Percentiles rank a stretch among this genome's conserved stretches.
These are phyloP conservation scores for Bombus polaris DNA, from an alignment of 1,140 invertebrate genomes.

Conservation along the genomic window DNA sequence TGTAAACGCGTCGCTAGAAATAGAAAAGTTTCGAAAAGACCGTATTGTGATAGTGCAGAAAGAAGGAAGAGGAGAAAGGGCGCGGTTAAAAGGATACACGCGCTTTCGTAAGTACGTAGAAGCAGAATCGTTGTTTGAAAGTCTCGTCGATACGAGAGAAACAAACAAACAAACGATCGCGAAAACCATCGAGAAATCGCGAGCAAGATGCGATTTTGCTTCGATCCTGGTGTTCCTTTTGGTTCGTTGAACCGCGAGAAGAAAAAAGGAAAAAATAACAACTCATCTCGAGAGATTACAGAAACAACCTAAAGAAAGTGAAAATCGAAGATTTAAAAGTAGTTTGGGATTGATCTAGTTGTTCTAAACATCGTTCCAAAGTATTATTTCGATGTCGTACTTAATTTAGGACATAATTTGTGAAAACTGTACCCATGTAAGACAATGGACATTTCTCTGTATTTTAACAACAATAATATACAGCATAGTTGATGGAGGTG, in stretches of 20 bases:
- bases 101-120: too few relatives aligned
- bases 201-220: constrained; percentile 52
- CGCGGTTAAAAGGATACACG: background rate
- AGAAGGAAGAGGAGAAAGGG: background rate
- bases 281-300: too few relatives aligned
- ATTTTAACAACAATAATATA: too few relatives aligned
- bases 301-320: too few relatives aligned
- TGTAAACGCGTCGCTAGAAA: constrained; percentile 6
- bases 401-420: background rate
- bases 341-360: too few relatives aligned
- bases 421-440: too few relatives aligned
- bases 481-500: background rate
- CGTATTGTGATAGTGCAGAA: too few relatives aligned
- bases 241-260: constrained; percentile 61
- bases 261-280: background rate
- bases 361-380: too few relatives aligned
- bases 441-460: too few relatives aligned
- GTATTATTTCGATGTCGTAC: constrained; percentile 31
- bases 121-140: background rate
- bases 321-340: too few relatives aligned
- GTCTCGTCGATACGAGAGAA: background rate
- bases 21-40: background rate
- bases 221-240: too few relatives aligned
- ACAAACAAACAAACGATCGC: too few relatives aligned
- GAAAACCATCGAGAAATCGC: constrained; percentile 8